Evolutionary conservation across 2,113 vertebrate species (phyloP), one percentile per base, ranked within the genome.

Genomic region (Petromus typicus): DNA sequence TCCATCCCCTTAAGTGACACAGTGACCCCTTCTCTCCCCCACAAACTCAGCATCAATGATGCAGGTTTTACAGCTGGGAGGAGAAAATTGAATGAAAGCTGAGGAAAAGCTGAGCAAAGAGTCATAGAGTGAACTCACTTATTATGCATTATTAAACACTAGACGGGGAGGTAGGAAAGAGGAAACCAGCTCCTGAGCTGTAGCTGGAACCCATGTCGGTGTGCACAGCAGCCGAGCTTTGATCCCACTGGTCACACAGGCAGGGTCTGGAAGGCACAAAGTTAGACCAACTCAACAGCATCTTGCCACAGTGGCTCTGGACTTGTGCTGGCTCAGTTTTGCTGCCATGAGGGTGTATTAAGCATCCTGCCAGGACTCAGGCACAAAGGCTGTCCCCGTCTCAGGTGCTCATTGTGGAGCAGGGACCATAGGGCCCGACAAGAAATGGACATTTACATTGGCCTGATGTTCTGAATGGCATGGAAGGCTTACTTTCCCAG

Each of bases 241-340:
- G 91, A 91, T 66, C 23, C 90, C 51, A 0, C 94, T 91, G 63
- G 85, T 84, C 73, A 91, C 85, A 57, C 0, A 88, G 93, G 79
- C 94, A 94, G 91, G 43, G 89, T 95, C 86, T 78, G 91, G 37
- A 82, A 88, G 48, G 88, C 82, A 80, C 82, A 57, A 89, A 92
- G 94, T 81, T 56, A 91, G 86, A 80, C 95, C 78, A 18, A 34
- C 14, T n/a, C 92, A 71, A 94, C 91, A 71, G 90, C 73, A 95
- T 95, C 96, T 89, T 86, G 86, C 76, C 88, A 95, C 96, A 89
- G 96, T 69, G 86, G 97, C 66, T 75, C 57, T 61, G 89, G 93
- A 89, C 80, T 83, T 61, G 93, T 83, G 81, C 93, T 73, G 75
- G 78, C 57, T 54, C 43, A 40, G 66, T 54, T 86, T 63, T 30